Conservation (phyloP, 2,888 invertebrate genomes). For the Perdita meconis region DNA sequence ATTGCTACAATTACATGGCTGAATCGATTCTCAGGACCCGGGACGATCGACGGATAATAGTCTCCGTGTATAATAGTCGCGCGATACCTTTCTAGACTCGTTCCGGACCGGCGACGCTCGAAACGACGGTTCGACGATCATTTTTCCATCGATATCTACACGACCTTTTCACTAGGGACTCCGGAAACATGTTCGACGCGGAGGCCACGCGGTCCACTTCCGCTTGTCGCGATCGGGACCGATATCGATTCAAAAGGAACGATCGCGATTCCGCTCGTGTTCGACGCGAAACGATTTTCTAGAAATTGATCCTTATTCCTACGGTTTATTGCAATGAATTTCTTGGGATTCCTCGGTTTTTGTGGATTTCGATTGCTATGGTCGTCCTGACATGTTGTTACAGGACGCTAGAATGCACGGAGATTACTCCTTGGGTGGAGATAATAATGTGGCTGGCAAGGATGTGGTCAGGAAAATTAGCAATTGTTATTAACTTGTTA, state of each 20-base stretch:
- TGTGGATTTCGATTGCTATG: background rate
- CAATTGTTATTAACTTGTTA: no score
- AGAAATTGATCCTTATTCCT: background rate
- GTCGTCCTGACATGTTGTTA: no score
- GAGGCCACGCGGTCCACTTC: constrained; percentile 38
- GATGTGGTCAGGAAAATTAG: no score
- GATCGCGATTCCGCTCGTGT: background rate
- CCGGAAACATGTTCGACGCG: constrained; percentile 48
- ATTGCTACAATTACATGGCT: constrained; percentile 67
- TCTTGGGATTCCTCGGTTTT: background rate
- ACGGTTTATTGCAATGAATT: background rate
- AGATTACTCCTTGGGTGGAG: no score
- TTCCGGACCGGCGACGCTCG: constrained; percentile 52
- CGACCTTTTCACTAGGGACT: constrained; percentile 27
- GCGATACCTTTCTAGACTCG: constrained; percentile 57
- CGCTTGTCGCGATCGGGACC: constrained; percentile 41
- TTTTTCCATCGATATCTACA: constrained; percentile 36
- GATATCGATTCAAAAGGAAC: background rate
- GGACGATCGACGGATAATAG: constrained; percentile 58
- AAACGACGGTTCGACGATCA: constrained; percentile 42
- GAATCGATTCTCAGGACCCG: constrained; percentile 63
- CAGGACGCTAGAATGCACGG: no score
- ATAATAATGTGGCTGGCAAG: no score
- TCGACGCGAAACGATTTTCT: constrained; percentile 1
- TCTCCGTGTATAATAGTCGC: constrained; percentile 57